Conservation (phyloP, 2,888 invertebrate species). For the Capitulum mitella region DNA sequence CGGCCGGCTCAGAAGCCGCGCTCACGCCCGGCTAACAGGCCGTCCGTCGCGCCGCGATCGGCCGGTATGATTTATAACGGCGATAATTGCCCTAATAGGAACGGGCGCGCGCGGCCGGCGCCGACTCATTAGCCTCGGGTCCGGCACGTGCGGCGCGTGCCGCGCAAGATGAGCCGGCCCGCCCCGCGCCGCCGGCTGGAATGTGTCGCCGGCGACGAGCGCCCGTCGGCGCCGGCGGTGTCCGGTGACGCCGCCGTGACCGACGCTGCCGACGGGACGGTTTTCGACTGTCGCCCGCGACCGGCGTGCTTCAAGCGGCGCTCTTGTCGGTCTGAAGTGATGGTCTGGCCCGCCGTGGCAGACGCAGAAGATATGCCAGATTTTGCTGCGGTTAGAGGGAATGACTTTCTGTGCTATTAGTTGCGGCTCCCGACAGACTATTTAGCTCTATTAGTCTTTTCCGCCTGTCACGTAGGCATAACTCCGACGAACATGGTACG, state of each 20-base stretch:
- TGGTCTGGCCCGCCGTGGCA: no score
- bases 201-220: background rate
- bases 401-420: no score
- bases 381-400: no score
- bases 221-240: background rate
- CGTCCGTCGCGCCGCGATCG: background rate
- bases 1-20: background rate
- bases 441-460: background rate
- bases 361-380: no score
- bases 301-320: no score
- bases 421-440: background rate
- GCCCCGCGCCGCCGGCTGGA: background rate
- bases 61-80: background rate
- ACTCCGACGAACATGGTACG: background rate
- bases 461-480: background rate
- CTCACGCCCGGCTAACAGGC: background rate
- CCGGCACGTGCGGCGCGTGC: background rate
- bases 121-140: background rate
- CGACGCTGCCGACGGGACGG: no score
- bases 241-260: background rate
- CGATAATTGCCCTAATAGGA: background rate
- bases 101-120: background rate
- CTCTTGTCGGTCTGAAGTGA: no score
- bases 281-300: no score
- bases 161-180: background rate